Evolutionary conservation across 2,797 vertebrate species (phyloP).

Genomic region (Pantherophis vulpinus): DNA sequence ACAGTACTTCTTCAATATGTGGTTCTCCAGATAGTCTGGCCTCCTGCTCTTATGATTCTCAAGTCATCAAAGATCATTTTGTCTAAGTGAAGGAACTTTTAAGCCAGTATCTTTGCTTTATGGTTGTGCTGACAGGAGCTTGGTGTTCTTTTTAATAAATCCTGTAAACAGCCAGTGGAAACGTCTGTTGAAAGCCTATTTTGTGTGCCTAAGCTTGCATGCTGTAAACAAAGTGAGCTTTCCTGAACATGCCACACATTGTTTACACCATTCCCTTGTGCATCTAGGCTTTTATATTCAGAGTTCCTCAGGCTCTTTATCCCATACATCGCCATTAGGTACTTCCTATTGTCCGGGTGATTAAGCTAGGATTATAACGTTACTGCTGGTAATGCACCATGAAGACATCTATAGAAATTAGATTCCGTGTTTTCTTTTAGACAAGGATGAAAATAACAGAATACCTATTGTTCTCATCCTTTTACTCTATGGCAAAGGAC

Average conservation of each 20-base stretch:
- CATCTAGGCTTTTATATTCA: constrained; percentile 7
- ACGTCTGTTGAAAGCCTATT: neutral
- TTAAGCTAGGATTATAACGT: constrained; percentile 9
- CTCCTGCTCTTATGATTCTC: neutral
- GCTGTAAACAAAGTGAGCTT: neutral
- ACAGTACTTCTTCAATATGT: neutral
- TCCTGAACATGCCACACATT: neutral
- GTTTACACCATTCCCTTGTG: neutral
- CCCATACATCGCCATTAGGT: neutral
- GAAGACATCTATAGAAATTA: constrained; percentile 10
- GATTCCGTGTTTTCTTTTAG: neutral
- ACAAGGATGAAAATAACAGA: neutral
- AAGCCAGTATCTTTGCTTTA: neutral
- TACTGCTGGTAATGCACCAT: constrained; percentile 12
- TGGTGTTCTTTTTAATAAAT: neutral
- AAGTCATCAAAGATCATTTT: neutral
- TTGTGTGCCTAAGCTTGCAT: neutral
- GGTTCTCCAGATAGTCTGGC: neutral
- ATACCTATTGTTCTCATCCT: neutral
- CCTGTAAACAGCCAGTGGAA: neutral
- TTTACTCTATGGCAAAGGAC: neutral
- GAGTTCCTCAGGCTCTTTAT: neutral
- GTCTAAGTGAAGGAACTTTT: neutral
- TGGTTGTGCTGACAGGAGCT: neutral
- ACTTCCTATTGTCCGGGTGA: constrained; percentile 9